Evolutionary conservation across 2,113 vertebrate genomes (phyloP).

Genomic region (Thymallus thymallus): DNA sequence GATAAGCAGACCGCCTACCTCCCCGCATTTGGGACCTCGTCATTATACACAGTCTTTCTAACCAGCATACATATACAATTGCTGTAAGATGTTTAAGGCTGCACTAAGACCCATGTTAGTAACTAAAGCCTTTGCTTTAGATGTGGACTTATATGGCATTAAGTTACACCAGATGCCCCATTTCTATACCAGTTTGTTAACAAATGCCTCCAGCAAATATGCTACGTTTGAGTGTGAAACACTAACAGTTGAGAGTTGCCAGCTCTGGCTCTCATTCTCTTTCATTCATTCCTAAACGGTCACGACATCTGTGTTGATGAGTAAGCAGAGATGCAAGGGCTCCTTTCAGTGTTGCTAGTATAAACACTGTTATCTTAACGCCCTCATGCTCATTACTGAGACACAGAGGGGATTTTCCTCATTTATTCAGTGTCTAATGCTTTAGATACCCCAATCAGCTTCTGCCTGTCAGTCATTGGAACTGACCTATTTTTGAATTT

Average conservation of each 20-base stretch:
- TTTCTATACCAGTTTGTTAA: not conserved
- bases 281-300: not conserved
- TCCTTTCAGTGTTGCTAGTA: not conserved
- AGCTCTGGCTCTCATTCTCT: not conserved
- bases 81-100: too few relatives aligned
- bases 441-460: constrained; percentile 29
- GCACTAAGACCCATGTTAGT: too few relatives aligned
- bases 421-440: constrained; percentile 19
- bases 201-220: not conserved
- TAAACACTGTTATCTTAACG: constrained; percentile 32
- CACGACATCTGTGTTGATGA: not conserved
- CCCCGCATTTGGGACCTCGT: too few relatives aligned
- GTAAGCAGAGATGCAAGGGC: not conserved
- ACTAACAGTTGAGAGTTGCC: not conserved
- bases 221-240: not conserved
- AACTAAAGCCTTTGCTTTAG: too few relatives aligned
- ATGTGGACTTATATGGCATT: too few relatives aligned
- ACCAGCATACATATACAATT: too few relatives aligned
- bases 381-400: constrained; percentile 7
- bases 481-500: too few relatives aligned
- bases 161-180: not conserved
- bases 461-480: constrained; percentile 25
- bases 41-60: too few relatives aligned
- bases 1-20: too few relatives aligned
- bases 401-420: constrained; percentile 11